phyloP scores from a whole-genome alignment of 2,888 invertebrate genomes.

The Epinotia nisella region DNA sequence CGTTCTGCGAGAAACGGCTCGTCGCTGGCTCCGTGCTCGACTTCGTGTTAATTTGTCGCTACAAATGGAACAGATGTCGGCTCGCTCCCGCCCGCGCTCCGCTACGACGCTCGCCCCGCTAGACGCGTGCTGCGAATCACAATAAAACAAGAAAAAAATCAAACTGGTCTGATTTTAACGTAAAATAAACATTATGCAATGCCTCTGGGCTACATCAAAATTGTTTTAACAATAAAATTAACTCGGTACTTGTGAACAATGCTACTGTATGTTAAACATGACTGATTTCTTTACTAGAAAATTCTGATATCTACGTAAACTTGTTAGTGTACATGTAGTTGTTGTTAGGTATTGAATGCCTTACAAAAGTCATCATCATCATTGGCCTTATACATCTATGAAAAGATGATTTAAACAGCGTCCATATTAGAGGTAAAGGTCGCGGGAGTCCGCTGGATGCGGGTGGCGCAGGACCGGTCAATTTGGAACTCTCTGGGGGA shows the following conservation, averaged over 20 bases:
- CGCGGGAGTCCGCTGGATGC: no score
- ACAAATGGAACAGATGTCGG: slow-evolving; percentile 77
- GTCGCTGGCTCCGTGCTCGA: slow-evolving; percentile 73
- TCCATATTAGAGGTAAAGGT: no score
- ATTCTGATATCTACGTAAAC: no score
- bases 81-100: slow-evolving; percentile 53
- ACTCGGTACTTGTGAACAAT: neutral
- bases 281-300: neutral
- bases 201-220: neutral
- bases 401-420: no score
- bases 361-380: no score
- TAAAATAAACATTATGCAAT: neutral
- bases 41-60: slow-evolving; percentile 79
- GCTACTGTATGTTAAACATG: neutral
- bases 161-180: neutral
- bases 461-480: no score
- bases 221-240: no score
- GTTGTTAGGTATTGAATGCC: no score
- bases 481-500: no score
- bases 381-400: no score
- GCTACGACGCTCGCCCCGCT: slow-evolving; percentile 47
- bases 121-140: slow-evolving; percentile 14
- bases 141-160: slow-evolving; percentile 9
- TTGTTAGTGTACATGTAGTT: no score
- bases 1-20: slow-evolving; percentile 72